Percentiles rank a stretch among this genome's conserved stretches.
These are phyloP conservation scores for Chiroxiphia lanceolata DNA, from an alignment of 2,797 vertebrate genomes.

Conservation along the genomic window DNA sequence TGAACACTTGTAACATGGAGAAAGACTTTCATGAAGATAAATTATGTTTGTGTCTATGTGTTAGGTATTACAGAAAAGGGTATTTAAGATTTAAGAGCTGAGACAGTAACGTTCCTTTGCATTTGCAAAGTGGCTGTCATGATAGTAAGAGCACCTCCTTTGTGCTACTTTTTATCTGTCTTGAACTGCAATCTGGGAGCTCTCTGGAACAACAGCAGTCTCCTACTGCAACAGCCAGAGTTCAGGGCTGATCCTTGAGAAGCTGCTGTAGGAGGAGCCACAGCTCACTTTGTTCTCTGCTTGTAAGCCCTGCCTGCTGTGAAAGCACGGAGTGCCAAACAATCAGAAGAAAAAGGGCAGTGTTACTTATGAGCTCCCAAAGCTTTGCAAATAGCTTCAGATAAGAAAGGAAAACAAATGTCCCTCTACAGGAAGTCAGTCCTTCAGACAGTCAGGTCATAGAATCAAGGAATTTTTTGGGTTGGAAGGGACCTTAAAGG, in stretches of 20 bases:
- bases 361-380: not conserved
- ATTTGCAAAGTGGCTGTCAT: not conserved
- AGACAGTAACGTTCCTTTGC: not conserved
- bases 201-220: not conserved
- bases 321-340: not conserved
- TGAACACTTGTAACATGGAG: not conserved
- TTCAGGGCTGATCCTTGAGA: not conserved
- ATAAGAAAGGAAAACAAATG: not conserved
- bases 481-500: not conserved
- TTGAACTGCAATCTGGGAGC: not conserved
- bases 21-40: not conserved
- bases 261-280: not conserved
- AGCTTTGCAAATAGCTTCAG: not conserved
- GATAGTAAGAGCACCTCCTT: not conserved
- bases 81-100: not conserved
- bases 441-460: not conserved
- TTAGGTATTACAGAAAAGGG: not conserved
- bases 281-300: not conserved
- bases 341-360: not conserved
- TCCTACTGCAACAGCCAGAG: not conserved
- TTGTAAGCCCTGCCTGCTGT: not conserved
- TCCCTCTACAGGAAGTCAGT: not conserved
- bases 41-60: not conserved
- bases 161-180: not conserved
- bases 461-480: not conserved